Conservation (phyloP, 2,797 vertebrate genomes). For the Propithecus deckenii region DNA sequence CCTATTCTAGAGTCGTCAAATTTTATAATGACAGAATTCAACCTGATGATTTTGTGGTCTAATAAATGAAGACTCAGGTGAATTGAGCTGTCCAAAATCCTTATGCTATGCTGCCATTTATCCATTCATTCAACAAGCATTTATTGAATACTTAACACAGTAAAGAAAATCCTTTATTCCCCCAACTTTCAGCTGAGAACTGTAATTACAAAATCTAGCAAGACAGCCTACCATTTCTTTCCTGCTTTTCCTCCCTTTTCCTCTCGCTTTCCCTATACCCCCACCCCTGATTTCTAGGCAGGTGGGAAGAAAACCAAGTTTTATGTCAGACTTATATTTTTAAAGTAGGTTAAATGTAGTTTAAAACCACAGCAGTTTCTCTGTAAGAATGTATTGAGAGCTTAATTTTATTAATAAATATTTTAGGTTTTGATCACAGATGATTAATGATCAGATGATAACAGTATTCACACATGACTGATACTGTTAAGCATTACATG, state of each 20-base stretch:
- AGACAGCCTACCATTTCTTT: not conserved
- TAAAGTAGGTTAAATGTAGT: constrained; percentile 32
- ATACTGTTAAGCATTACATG: not conserved
- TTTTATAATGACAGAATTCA: not conserved
- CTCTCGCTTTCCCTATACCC: not conserved
- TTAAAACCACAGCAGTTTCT: not conserved
- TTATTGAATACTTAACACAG: not conserved
- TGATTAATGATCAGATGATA: constrained; percentile 54
- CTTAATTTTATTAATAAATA: constrained; percentile 24
- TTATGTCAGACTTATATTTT: not conserved
- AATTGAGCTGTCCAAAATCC: not conserved
- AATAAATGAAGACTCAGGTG: not conserved
- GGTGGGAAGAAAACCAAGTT: constrained; percentile 32
- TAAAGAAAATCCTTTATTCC: not conserved
- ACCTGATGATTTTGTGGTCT: constrained; percentile 20
- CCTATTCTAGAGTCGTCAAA: not conserved
- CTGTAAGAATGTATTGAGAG: not conserved
- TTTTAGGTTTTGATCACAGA: constrained; percentile 32
- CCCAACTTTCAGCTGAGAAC: constrained; percentile 8
- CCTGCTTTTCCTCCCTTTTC: not conserved
- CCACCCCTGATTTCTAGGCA: not conserved
- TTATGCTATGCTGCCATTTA: not conserved
- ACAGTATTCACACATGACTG: constrained; percentile 22
- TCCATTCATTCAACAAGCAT: not conserved
- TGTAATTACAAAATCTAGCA: not conserved